Evolutionary conservation across 2,888 invertebrate species (phyloP).

Genomic region (Erebia aethiops): DNA sequence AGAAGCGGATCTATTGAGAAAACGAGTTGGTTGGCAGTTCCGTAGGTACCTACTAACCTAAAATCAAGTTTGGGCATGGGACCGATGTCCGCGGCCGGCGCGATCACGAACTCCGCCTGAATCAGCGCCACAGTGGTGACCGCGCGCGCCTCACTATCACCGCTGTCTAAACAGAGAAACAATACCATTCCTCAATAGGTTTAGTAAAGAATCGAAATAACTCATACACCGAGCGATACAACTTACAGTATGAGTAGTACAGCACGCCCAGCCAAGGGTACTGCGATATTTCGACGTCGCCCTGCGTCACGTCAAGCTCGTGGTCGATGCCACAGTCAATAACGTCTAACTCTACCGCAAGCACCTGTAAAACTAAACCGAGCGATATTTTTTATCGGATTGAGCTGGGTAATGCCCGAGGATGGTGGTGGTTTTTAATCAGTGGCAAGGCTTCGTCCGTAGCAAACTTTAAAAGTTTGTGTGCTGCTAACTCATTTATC

Average conservation of each 20-base stretch:
- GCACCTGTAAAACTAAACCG: slow-evolving; percentile 32
- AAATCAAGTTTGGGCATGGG: slow-evolving; percentile 65
- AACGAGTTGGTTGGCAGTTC: background rate
- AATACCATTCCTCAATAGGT: too few relatives aligned
- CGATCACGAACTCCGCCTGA: slow-evolving; percentile 63
- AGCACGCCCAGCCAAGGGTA: slow-evolving; percentile 62
- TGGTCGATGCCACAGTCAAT: slow-evolving; percentile 57
- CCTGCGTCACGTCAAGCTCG: slow-evolving; percentile 45
- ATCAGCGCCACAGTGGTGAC: slow-evolving; percentile 62
- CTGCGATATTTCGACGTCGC: slow-evolving; percentile 46
- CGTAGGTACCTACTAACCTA: slow-evolving; percentile 53
- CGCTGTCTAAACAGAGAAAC: slow-evolving; percentile 45
- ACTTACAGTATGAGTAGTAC: slow-evolving; percentile 49
- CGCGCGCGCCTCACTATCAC: slow-evolving; percentile 52
- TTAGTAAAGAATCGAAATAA: too few relatives aligned
- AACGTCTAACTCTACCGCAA: slow-evolving; percentile 47
- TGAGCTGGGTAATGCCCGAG: too few relatives aligned
- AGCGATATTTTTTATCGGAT: too few relatives aligned
- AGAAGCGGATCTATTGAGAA: too few relatives aligned
- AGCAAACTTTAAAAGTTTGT: too few relatives aligned
- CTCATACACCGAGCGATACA: too few relatives aligned
- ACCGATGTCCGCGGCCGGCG: slow-evolving; percentile 61
- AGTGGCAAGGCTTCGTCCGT: too few relatives aligned
- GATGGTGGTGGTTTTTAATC: too few relatives aligned
- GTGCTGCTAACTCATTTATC: too few relatives aligned